Percentiles rank a stretch among this genome's conserved stretches.
Conservation (phyloP, 2,888 invertebrate species). For the Thecophora atra region DNA sequence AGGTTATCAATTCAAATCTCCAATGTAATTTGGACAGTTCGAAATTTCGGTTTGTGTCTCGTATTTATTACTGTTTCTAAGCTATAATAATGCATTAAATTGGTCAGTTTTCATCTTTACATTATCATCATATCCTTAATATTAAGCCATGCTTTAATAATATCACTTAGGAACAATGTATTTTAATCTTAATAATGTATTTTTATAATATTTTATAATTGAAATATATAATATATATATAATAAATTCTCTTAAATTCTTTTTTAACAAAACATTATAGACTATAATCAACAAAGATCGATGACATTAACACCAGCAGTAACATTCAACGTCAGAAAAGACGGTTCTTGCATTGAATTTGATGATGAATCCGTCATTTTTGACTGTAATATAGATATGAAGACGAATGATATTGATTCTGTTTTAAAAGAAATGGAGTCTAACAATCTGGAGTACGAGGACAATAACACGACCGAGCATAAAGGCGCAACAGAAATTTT, state of each 20-base stretch:
- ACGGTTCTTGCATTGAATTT: constrained; percentile 43
- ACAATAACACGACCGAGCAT: constrained; percentile 27
- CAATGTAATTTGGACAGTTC: too few species aligned
- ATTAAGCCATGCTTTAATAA: too few species aligned
- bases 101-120: too few species aligned
- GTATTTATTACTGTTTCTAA: too few species aligned
- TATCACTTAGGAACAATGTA: too few species aligned
- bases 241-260: not conserved
- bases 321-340: constrained; percentile 47
- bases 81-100: too few species aligned
- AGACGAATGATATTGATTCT: constrained; percentile 48
- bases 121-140: too few species aligned
- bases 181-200: too few species aligned
- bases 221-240: too few species aligned
- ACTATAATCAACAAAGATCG: constrained; percentile 59
- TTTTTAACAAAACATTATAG: constrained; percentile 46
- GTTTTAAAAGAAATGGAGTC: constrained; percentile 50
- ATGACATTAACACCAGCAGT: constrained; percentile 50
- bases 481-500: not conserved
- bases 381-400: constrained; percentile 61
- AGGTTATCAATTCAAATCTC: too few species aligned
- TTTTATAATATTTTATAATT: too few species aligned
- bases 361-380: constrained; percentile 54
- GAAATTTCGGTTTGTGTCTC: too few species aligned
- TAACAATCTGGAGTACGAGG: constrained; percentile 43